Percentiles rank a stretch among this genome's conserved stretches.
Conservation (phyloP, 2,113 vertebrate species). For the Ageneiosus marmoratus region DNA sequence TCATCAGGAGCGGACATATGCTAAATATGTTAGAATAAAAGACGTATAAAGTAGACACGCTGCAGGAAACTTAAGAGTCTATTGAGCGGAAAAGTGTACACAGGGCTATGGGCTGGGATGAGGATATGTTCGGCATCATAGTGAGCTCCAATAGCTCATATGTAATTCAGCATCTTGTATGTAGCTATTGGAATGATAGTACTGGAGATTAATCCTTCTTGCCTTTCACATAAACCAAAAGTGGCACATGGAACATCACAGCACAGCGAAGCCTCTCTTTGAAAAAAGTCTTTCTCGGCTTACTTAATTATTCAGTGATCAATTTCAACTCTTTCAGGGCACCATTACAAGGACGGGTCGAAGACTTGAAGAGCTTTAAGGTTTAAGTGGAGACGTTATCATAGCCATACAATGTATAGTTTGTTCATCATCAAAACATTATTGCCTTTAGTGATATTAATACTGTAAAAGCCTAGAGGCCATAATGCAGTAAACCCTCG, state of each 20-base stretch:
- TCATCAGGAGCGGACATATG: not conserved
- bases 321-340: slow-evolving; percentile 1
- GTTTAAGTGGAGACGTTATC: not conserved
- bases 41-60: not conserved
- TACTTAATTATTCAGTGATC: slow-evolving; percentile 20
- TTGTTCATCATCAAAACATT: not conserved
- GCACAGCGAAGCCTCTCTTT: not conserved
- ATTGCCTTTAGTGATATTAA: not conserved
- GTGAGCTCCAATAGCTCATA: too few relatives aligned
- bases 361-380: not conserved
- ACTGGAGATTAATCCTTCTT: not conserved
- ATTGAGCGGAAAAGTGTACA: slow-evolving; percentile 19
- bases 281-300: slow-evolving; percentile 4
- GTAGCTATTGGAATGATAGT: not conserved
- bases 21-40: slow-evolving; percentile 7
- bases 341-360: not conserved
- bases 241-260: not conserved
- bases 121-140: not conserved
- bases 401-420: not conserved
- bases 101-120: too few relatives aligned
- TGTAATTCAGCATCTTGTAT: not conserved
- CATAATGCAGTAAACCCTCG: not conserved
- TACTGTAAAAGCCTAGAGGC: not conserved
- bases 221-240: not conserved
- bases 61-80: slow-evolving; percentile 5